Percentiles rank a stretch among this genome's conserved stretches.
These are phyloP conservation scores for Australoheros facetus DNA, from an alignment of 2,797 vertebrate species.

Conservation along the genomic window DNA sequence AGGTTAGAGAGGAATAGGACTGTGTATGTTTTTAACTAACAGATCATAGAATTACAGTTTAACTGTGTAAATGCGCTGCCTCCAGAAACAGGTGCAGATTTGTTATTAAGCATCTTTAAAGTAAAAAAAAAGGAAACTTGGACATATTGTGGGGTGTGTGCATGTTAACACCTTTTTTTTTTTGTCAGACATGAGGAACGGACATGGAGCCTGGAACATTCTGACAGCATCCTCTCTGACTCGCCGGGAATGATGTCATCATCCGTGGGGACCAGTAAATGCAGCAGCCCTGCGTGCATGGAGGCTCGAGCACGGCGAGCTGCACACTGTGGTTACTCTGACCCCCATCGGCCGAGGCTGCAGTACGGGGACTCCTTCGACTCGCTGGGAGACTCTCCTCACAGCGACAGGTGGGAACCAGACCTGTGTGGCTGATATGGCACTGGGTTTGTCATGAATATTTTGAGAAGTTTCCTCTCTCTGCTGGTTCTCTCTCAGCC, in stretches of 20 bases:
- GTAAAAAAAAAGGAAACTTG: not conserved
- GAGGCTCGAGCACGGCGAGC: constrained; percentile 91
- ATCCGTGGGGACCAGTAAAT: constrained; percentile 97
- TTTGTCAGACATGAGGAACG: constrained; percentile 91
- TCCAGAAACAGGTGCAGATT: not conserved
- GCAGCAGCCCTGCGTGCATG: constrained; percentile 95
- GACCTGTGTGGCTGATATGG: constrained; percentile 15
- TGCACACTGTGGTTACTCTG: constrained; percentile 87
- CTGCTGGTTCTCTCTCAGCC: constrained; percentile 61
- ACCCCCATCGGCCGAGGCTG: constrained; percentile 81
- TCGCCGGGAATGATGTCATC: constrained; percentile 95
- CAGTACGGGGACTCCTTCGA: constrained; percentile 94
- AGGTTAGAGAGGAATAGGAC: not conserved
- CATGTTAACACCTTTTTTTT: constrained; percentile 50
- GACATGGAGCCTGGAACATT: constrained; percentile 95
- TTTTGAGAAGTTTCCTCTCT: constrained; percentile 62
- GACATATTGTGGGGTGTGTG: constrained; percentile 33
- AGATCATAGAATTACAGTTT: not conserved
- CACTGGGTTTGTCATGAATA: constrained; percentile 40
- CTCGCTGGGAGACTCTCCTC: constrained; percentile 94
- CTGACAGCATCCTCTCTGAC: constrained; percentile 94
- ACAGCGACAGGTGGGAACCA: constrained; percentile 92
- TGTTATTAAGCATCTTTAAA: not conserved
- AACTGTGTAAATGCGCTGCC: not conserved
- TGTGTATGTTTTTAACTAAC: not conserved